A percentile compares a stretch with the other conserved stretches of the same genome.
Conservation (phyloP, 2,113 vertebrate species). For the Lucifuga dentata region DNA sequence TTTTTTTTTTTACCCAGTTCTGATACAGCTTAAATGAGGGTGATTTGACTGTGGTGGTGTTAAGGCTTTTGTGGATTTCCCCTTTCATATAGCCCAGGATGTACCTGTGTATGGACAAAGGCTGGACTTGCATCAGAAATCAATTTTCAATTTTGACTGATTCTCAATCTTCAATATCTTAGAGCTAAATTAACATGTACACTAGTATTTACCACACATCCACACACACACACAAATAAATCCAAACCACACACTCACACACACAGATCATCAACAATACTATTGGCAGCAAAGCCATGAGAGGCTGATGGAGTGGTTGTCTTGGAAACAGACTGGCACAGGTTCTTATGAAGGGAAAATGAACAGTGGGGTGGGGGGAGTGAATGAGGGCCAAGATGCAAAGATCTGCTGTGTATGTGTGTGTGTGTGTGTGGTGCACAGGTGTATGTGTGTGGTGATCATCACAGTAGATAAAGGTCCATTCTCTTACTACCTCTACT, state of each 20-base stretch:
- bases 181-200: constrained; percentile 19
- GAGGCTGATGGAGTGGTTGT: constrained; percentile 77
- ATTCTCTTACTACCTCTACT: constrained; percentile 9
- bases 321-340: constrained; percentile 76
- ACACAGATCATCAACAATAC: constrained; percentile 48
- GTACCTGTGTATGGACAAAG: constrained; percentile 24
- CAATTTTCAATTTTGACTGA: constrained; percentile 68
- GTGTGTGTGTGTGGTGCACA: constrained; percentile 8
- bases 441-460: constrained; percentile 10
- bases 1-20: no score
- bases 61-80: no score
- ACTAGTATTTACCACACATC: constrained; percentile 44
- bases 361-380: constrained; percentile 33
- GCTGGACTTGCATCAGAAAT: constrained; percentile 55
- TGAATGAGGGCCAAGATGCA: constrained; percentile 44
- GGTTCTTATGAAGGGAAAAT: constrained; percentile 65
- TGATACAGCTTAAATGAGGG: not conserved
- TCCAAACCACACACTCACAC: constrained; percentile 6
- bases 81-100: constrained; percentile 31
- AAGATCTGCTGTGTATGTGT: constrained; percentile 47
- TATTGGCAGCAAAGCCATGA: constrained; percentile 60
- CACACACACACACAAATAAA: constrained; percentile 11
- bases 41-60: no score
- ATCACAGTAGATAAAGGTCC: constrained; percentile 22
- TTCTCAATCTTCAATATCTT: constrained; percentile 58